phyloP scores from a whole-genome alignment of 1,140 invertebrate species.

The Chironomus tepperi region DNA sequence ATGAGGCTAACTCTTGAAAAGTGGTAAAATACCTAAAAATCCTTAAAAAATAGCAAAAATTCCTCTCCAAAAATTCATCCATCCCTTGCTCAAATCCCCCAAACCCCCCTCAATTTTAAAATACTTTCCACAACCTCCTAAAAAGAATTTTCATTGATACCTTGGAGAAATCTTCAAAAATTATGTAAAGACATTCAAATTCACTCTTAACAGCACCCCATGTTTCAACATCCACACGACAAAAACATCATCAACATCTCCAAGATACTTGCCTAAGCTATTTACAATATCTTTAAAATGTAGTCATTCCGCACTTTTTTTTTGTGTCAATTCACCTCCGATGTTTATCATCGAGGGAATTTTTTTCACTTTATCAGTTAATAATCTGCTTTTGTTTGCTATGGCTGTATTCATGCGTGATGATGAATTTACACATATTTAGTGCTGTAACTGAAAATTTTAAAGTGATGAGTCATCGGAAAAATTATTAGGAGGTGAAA shows the following conservation, averaged over 20 bases:
- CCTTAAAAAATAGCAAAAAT: background rate
- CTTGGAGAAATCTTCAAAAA: background rate
- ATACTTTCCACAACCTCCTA: background rate
- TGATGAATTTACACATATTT: background rate
- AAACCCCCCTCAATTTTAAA: background rate
- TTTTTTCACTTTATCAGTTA: constrained; percentile 3
- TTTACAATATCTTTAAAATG: too few species aligned
- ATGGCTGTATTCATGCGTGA: background rate
- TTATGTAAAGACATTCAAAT: constrained; percentile 1
- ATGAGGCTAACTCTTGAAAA: background rate
- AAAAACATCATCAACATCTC: background rate
- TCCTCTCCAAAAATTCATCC: background rate
- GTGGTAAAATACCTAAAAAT: background rate
- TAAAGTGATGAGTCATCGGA: background rate
- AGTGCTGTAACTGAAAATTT: background rate
- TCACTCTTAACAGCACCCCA: background rate
- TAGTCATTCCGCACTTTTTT: background rate
- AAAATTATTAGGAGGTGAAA: background rate
- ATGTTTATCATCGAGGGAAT: background rate
- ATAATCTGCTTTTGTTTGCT: background rate
- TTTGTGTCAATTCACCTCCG: background rate
- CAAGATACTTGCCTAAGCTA: background rate
- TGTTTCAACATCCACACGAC: background rate
- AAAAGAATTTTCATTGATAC: background rate
- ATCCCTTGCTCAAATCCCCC: background rate